phyloP scores from a whole-genome alignment of 2,888 invertebrate genomes.

The Pseudococcus viburni region DNA sequence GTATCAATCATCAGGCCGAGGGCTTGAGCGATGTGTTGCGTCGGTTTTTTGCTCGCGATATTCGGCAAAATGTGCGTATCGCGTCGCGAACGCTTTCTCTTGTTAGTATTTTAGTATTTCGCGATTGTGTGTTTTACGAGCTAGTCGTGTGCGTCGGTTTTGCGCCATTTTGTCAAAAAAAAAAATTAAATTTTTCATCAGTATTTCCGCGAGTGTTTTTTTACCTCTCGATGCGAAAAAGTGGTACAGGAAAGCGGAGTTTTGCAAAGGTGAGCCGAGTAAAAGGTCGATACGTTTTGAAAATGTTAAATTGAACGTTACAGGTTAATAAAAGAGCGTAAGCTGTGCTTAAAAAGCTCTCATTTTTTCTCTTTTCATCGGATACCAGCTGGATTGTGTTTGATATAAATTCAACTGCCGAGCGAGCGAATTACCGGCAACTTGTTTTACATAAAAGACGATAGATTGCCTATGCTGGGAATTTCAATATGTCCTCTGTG shows the following conservation, averaged over 20 bases:
- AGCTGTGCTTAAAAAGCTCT: not conserved
- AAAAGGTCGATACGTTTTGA: not conserved
- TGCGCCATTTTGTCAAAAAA: not conserved
- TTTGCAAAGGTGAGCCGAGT: not conserved
- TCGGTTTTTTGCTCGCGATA: not conserved
- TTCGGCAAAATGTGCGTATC: slow-evolving; percentile 2
- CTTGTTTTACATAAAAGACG: slow-evolving; percentile 33
- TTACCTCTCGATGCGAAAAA: not conserved
- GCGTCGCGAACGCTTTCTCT: not conserved
- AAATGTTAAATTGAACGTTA: not conserved
- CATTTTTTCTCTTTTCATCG: not conserved
- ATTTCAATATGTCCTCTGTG: not conserved
- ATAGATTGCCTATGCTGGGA: not conserved
- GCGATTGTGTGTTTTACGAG: slow-evolving; percentile 17
- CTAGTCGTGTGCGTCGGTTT: not conserved
- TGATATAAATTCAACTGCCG: not conserved
- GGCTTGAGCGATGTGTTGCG: slow-evolving; percentile 17
- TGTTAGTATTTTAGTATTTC: not conserved
- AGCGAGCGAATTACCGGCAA: not conserved
- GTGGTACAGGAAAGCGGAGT: not conserved
- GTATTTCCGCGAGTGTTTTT: not conserved
- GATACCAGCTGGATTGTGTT: not conserved
- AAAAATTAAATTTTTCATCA: not conserved
- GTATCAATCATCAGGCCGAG: slow-evolving; percentile 11
- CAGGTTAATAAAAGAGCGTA: not conserved